Base-by-base conservation (phyloP, 2,113 vertebrate species). In the Seriola quinqueradiata region DNA sequence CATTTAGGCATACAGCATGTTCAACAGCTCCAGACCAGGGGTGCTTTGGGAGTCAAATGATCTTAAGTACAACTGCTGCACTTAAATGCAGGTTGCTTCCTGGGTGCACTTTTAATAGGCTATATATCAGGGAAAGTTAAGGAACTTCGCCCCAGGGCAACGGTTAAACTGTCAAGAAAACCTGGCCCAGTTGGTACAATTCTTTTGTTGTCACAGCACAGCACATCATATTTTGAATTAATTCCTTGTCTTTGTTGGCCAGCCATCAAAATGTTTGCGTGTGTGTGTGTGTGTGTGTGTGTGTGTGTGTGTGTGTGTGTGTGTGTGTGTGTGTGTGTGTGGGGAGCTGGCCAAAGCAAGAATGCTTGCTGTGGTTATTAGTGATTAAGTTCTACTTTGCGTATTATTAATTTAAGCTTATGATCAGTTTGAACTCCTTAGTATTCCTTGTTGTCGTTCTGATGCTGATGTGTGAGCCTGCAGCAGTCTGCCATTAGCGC, bases 111-210 rank as follows among this genome's bases (percentile, higher is more conserved):
- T 38, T 54, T 12, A 46, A 79, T 7, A 32, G 10, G 17, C 38
- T 23, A 6, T 16, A 21, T 21, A 21, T 67, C 57, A 87, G 21
- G 7, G 11, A 63, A 57, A 40, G n/a, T 81, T 40, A 72, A 59
- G 4, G 8, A 32, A 19, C 10, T 70, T 58, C 11, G 63, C 81
- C 87, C 75, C 66, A 82, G 75, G 86, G 44, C 40, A 67, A 55
- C 17, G 19, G 36, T 66, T 78, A 9, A 72, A 79, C 48, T 76
- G 65, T 81, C 44, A 70, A 42, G 8, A 7, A 8, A 72, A 58
- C 52, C 54, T 0, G 1, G 54, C 46, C 61, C 86, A 81, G 60
- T 66, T 52, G 6, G 42, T 77, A 13, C 44, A 32, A 8, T 63
- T 50, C 81, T 40, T 75, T 25, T 64, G 21, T 63, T 38, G 2